Percentiles rank a stretch among this genome's conserved stretches.
phyloP scores from a whole-genome alignment of 2,113 vertebrate species.

The Phycodurus eques region DNA sequence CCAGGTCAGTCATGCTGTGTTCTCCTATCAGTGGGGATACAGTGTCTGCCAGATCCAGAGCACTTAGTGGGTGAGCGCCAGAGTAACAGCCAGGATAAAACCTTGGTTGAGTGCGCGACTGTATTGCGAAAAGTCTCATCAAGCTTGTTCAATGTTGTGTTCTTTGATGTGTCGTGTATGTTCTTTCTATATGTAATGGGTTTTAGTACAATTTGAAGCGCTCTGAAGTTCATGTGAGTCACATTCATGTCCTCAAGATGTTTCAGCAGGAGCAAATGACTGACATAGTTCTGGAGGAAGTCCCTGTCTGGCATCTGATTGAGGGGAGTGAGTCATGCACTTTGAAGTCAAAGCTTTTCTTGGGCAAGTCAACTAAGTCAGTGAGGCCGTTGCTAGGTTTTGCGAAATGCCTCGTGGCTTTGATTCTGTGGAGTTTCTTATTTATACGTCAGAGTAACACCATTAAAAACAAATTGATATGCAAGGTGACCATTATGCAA shows the following conservation, averaged over 20 bases:
- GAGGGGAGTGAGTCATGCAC: constrained; percentile 57
- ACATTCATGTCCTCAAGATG: constrained; percentile 38
- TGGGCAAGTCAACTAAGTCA: constrained; percentile 30
- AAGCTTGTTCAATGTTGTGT: constrained; percentile 3
- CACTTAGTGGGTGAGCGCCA: constrained; percentile 63
- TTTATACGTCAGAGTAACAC: not conserved
- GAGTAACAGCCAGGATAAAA: constrained; percentile 46
- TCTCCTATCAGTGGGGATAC: constrained; percentile 57
- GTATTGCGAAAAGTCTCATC: constrained; percentile 1
- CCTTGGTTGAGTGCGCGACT: constrained; percentile 14
- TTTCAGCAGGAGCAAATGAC: constrained; percentile 38
- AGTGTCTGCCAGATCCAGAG: constrained; percentile 45
- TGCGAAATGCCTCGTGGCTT: constrained; percentile 26
- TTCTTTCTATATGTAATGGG: constrained; percentile 4
- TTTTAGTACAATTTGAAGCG: constrained; percentile 2
- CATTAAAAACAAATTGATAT: not conserved
- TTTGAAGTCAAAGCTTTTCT: constrained; percentile 53
- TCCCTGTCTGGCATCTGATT: constrained; percentile 55
- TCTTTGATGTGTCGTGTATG: not conserved
- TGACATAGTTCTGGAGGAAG: constrained; percentile 48
- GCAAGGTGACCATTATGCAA: not conserved
- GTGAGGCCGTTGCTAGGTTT: constrained; percentile 54
- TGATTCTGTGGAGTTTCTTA: constrained; percentile 30
- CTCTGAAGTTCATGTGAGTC: constrained; percentile 27
- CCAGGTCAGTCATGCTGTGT: constrained; percentile 51